Conservation (phyloP, 2,797 vertebrate genomes). For the Artibeus lituratus region DNA sequence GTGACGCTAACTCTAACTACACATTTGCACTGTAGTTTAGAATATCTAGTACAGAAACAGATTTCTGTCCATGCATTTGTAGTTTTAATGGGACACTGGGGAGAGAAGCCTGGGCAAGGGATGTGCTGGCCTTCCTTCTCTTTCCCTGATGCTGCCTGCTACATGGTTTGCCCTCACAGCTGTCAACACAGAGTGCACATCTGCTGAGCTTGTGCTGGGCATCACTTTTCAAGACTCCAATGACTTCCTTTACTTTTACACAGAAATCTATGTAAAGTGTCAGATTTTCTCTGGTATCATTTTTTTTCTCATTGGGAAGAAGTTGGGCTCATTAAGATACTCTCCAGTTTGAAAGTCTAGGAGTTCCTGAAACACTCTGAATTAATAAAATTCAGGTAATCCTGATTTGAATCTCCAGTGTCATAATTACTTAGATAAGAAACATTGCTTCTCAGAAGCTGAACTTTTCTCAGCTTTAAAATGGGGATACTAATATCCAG, state of each 20-base stretch:
- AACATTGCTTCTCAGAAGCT: not conserved
- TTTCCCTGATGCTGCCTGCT: too few species aligned
- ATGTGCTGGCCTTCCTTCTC: accelerated
- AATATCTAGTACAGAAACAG: not conserved
- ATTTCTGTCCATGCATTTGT: not conserved
- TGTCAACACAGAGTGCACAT: not conserved
- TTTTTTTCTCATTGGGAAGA: not conserved
- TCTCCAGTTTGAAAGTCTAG: not conserved
- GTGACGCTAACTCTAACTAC: not conserved
- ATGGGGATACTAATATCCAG: not conserved
- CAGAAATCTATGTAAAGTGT: not conserved
- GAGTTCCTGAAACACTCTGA: not conserved
- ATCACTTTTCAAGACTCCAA: not conserved
- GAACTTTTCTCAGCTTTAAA: not conserved
- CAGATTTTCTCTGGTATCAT: not conserved
- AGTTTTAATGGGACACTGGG: not conserved
- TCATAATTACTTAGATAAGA: not conserved
- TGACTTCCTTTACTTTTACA: not conserved
- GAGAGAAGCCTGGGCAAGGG: not conserved
- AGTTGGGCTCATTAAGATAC: not conserved
- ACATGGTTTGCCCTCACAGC: not conserved
- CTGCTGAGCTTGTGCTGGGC: not conserved
- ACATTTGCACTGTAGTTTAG: not conserved
- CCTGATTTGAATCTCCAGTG: not conserved
- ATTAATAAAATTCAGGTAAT: not conserved